Base-by-base conservation (phyloP, 2,113 vertebrate species). In the Trematocara variabile region DNA sequence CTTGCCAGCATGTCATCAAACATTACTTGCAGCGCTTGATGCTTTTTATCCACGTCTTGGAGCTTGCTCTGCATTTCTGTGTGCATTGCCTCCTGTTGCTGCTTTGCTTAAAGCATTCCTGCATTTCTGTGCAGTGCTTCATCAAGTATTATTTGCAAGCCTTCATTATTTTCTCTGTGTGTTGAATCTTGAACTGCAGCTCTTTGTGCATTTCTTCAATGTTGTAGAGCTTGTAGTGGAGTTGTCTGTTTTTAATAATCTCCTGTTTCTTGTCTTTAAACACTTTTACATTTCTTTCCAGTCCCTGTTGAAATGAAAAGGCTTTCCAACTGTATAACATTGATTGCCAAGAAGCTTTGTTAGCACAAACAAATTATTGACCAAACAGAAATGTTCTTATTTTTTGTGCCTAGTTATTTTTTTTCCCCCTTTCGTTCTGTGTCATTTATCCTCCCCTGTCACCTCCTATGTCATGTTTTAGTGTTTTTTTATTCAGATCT, bases 381-480 rank as follows among this genome's bases (percentile, higher is more conserved):
- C 30, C 58, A 63, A 37, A 63, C 30, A 63, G 30, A 37, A n/a
- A 37, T 37, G 5, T 4, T 63, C 16, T 37, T 37, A n/a, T 37
- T 63, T 63, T 63, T 63, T 37, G 33, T 63, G 16, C 18, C 18
- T 12, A 63, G 9, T 37, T 63, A 37, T n/a, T 65, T 37, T 2
- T 2, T 56, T 39, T 0, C 0, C 16, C 2, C 2, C 28, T 65
- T 65, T 37, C 0, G 1, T 39, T 65, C 18, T 20, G 10, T 39
- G 60, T 65, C 33, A 20, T 65, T 65, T 65, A 65, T 37, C 58
- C 58, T 20, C 33, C 58, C 8, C 33, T 20, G 33, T 65, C 18
- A 20, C 60, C 33, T 12, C 18, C 8, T 63, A 7, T 20, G 18
- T 63, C 18, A 63, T 12, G 60, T 39, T 65, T 65, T 37, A 63